These are phyloP conservation scores for Todiramphus chloris DNA, from an alignment of 2,113 vertebrate species.

Conservation along the genomic window DNA sequence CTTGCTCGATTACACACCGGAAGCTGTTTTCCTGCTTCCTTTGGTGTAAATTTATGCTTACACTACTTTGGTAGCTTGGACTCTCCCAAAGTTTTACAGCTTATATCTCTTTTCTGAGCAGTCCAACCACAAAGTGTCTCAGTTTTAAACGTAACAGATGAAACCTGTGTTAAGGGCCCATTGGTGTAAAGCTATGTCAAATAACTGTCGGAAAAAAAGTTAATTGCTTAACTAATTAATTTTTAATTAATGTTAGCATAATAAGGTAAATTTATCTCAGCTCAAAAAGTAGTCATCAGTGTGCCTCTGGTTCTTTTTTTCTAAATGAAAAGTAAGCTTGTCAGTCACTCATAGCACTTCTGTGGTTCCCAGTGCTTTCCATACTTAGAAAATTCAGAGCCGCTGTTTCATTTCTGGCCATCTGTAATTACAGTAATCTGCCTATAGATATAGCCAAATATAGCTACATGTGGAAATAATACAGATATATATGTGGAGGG, in stretches of 20 bases:
- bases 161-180: background rate
- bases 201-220: background rate
- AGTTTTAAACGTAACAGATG: background rate
- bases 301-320: background rate
- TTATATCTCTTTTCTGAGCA: background rate
- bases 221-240: background rate
- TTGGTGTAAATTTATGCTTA: background rate
- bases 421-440: background rate
- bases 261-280: background rate
- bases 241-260: background rate
- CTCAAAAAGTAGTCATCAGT: background rate
- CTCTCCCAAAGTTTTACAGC: background rate
- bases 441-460: background rate
- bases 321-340: conserved; percentile 15
- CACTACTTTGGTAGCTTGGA: background rate
- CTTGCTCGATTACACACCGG: too few relatives aligned
- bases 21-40: too few relatives aligned
- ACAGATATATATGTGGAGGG: background rate
- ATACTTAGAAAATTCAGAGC: background rate
- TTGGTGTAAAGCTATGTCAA: background rate
- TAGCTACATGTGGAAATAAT: conserved; percentile 9
- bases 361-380: background rate
- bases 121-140: background rate
- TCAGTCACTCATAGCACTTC: background rate
- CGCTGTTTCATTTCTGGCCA: background rate